These are phyloP conservation scores for Synergus itoensis DNA, from an alignment of 2,888 invertebrate species.

Conservation along the genomic window DNA sequence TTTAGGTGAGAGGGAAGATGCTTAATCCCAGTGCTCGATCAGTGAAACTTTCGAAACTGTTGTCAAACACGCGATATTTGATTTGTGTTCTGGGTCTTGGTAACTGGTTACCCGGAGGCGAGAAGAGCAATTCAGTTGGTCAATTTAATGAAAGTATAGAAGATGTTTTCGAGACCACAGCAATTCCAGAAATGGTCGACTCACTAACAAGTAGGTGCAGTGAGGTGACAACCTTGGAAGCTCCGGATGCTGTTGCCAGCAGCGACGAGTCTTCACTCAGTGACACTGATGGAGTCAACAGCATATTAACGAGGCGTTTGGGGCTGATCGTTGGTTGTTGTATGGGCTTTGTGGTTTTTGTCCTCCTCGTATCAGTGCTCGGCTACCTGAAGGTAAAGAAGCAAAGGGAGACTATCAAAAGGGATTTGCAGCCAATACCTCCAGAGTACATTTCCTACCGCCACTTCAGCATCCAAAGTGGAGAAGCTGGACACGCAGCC, in stretches of 20 bases:
- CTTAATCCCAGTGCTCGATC: slow-evolving; percentile 87
- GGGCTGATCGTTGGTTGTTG: slow-evolving; percentile 93
- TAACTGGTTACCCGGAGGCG: slow-evolving; percentile 81
- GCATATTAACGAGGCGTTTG: slow-evolving; percentile 88
- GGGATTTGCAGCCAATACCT: slow-evolving; percentile 84
- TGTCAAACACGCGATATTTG: slow-evolving; percentile 89
- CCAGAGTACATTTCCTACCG: slow-evolving; percentile 91
- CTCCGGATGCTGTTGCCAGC: slow-evolving; percentile 79
- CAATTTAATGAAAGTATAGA: slow-evolving; percentile 66
- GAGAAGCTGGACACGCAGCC: slow-evolving; percentile 78
- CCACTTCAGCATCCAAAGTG: slow-evolving; percentile 85
- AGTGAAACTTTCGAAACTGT: slow-evolving; percentile 86
- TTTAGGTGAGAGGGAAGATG: slow-evolving; percentile 87
- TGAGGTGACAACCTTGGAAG: slow-evolving; percentile 86
- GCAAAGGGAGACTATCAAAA: slow-evolving; percentile 87
- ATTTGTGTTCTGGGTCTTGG: slow-evolving; percentile 94
- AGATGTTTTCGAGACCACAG: slow-evolving; percentile 80
- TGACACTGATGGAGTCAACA: slow-evolving; percentile 81
- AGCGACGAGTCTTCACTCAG: slow-evolving; percentile 78
- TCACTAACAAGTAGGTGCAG: slow-evolving; percentile 88
- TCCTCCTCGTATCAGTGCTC: slow-evolving; percentile 90
- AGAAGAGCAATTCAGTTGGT: slow-evolving; percentile 68
- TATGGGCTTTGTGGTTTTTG: slow-evolving; percentile 91
- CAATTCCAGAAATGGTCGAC: slow-evolving; percentile 82
- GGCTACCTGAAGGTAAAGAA: slow-evolving; percentile 93